phyloP scores from a whole-genome alignment of 2,113 vertebrate genomes.

The Microcebus tavaratra region DNA sequence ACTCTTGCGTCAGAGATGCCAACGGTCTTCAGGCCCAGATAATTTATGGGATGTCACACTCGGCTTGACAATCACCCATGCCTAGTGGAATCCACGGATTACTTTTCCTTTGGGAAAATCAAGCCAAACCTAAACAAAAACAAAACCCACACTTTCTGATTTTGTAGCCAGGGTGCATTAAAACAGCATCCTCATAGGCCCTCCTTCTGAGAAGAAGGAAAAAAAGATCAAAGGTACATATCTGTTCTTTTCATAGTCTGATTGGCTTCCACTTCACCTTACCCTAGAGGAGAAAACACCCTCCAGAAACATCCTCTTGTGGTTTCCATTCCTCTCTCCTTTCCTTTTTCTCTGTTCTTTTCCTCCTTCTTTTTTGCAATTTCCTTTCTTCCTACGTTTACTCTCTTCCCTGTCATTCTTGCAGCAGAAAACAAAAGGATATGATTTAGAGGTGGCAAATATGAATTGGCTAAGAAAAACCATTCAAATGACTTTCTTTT shows the following conservation, averaged over 20 bases:
- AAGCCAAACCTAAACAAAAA: conserved; percentile 37
- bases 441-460: not conserved
- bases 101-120: not conserved
- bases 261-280: not conserved
- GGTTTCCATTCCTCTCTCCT: not conserved
- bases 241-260: not conserved
- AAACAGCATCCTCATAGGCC: not conserved
- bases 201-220: not conserved
- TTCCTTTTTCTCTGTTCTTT: not conserved
- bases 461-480: not conserved
- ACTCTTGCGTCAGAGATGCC: not conserved
- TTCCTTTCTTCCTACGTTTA: not conserved
- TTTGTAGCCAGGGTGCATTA: not conserved
- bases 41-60: not conserved
- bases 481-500: not conserved
- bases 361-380: not conserved
- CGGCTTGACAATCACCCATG: not conserved
- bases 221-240: conserved; percentile 33
- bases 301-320: not conserved
- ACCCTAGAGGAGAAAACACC: fast-evolving
- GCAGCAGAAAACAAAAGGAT: not conserved
- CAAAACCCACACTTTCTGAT: not conserved
- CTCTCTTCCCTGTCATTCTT: not conserved
- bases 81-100: not conserved
- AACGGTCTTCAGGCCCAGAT: not conserved